phyloP scores from a whole-genome alignment of 2,797 vertebrate genomes.

The Lates japonicus region DNA sequence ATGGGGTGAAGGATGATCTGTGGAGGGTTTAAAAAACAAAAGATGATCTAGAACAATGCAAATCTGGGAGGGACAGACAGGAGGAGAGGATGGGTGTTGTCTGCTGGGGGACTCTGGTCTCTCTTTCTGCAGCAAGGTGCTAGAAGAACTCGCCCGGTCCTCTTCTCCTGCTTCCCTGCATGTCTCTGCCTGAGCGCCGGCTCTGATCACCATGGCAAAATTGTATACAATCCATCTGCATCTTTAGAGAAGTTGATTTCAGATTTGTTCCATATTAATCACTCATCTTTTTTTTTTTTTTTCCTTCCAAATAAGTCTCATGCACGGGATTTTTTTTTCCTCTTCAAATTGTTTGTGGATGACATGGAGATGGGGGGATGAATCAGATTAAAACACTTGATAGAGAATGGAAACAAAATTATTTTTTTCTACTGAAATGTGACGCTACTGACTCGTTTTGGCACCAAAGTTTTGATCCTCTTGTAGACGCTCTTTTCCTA shows the following conservation, averaged over 20 bases:
- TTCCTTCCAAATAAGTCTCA: slow-evolving; percentile 46
- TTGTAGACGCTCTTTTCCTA: slow-evolving; percentile 51
- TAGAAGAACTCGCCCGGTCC: slow-evolving; percentile 73
- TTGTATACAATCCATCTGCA: slow-evolving; percentile 72
- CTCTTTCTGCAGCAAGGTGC: slow-evolving; percentile 76
- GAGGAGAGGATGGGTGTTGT: slow-evolving; percentile 68
- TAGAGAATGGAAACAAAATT: slow-evolving; percentile 53
- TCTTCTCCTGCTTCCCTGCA: slow-evolving; percentile 59
- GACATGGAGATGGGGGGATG: slow-evolving; percentile 61
- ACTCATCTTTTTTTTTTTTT: slow-evolving; percentile 41
- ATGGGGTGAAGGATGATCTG: slow-evolving; percentile 24
- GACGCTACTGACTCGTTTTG: slow-evolving; percentile 61
- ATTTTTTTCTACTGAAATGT: slow-evolving; percentile 69
- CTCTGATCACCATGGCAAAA: slow-evolving; percentile 70
- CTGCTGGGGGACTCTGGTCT: slow-evolving; percentile 68
- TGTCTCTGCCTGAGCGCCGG: slow-evolving; percentile 63
- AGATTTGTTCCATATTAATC: slow-evolving; percentile 61
- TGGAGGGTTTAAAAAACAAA: slow-evolving; percentile 26
- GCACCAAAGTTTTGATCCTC: slow-evolving; percentile 71
- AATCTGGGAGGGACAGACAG: slow-evolving; percentile 48
- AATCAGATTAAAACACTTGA: slow-evolving; percentile 66
- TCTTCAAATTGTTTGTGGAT: slow-evolving; percentile 65
- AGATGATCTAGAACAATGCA: slow-evolving; percentile 45
- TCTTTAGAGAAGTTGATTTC: slow-evolving; percentile 66
- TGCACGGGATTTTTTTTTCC: slow-evolving; percentile 47